Conservation (phyloP, 2,797 vertebrate species). For the Phylloscopus collybita region DNA sequence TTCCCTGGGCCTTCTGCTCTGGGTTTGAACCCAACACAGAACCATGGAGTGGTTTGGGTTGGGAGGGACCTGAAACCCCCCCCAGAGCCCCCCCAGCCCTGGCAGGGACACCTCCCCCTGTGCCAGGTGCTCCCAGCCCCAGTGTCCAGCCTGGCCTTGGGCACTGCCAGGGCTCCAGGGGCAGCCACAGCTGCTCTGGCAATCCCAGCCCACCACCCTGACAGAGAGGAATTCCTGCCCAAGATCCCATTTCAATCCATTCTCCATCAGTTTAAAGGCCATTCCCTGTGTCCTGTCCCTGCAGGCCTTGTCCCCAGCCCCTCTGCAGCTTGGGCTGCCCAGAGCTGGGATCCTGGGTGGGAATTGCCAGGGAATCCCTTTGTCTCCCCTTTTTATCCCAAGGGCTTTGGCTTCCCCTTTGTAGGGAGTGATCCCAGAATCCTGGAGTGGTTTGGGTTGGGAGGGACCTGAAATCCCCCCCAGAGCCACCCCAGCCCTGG, state of each 20-base stretch:
- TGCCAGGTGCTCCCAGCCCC: not conserved
- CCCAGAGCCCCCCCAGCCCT: not conserved
- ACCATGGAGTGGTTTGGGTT: not conserved
- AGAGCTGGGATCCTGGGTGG: no score
- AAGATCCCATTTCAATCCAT: no score
- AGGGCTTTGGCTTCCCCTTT: no score
- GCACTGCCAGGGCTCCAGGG: not conserved
- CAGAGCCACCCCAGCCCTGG: not conserved
- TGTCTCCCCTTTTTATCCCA: no score
- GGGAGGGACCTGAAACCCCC: fast-evolving
- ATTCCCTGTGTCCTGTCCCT: no score
- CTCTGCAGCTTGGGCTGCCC: no score
- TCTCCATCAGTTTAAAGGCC: no score
- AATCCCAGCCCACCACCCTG: no score
- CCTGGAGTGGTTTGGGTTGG: not conserved
- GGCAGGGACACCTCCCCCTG: not conserved
- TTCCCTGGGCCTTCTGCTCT: not conserved
- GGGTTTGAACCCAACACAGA: not conserved
- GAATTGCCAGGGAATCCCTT: no score
- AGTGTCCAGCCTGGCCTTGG: not conserved
- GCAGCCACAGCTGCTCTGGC: not conserved
- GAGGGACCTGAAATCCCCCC: not conserved
- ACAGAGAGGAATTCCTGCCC: not conserved
- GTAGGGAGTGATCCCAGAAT: no score
- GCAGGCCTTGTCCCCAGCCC: no score